These are phyloP conservation scores for Thomomys bottae DNA, from an alignment of 2,113 vertebrate genomes.

Conservation along the genomic window DNA sequence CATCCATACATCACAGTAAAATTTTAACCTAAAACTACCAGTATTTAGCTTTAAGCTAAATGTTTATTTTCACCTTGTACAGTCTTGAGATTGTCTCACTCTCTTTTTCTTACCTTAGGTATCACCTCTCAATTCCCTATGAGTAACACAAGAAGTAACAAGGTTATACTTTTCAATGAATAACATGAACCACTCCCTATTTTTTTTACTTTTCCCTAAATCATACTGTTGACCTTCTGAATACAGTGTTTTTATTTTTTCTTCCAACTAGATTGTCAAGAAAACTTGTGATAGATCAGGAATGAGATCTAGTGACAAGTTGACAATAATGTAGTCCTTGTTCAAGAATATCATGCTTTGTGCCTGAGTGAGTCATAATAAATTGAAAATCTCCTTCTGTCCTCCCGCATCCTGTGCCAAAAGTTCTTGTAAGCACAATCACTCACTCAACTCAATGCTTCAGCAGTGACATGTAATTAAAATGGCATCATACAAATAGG, in stretches of 20 bases:
- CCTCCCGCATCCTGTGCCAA: conserved; percentile 67
- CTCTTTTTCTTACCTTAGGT: not conserved
- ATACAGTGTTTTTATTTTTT: not conserved
- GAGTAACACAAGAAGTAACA: not conserved
- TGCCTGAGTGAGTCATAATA: conserved; percentile 76
- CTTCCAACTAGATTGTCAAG: conserved; percentile 54
- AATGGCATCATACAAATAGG: conserved; percentile 80
- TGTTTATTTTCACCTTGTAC: not conserved
- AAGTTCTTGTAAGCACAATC: conserved; percentile 77
- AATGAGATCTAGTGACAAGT: conserved; percentile 77
- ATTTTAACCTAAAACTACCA: not conserved
- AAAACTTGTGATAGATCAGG: conserved; percentile 70
- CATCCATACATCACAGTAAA: not conserved
- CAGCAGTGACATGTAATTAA: conserved; percentile 85
- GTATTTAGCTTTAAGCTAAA: not conserved
- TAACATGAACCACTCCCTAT: not conserved
- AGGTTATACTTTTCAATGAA: not conserved
- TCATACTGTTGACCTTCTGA: conserved; percentile 16
- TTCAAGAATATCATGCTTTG: conserved; percentile 75
- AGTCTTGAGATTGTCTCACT: not conserved
- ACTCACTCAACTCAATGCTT: conserved; percentile 70
- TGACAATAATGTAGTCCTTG: conserved; percentile 76
- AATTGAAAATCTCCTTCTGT: conserved; percentile 75
- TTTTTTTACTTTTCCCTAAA: conserved; percentile 7
- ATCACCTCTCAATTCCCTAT: not conserved